A percentile compares a stretch with the other conserved stretches of the same genome.
phyloP scores from a whole-genome alignment of 2,113 vertebrate genomes.

The Xenopus borealis region DNA sequence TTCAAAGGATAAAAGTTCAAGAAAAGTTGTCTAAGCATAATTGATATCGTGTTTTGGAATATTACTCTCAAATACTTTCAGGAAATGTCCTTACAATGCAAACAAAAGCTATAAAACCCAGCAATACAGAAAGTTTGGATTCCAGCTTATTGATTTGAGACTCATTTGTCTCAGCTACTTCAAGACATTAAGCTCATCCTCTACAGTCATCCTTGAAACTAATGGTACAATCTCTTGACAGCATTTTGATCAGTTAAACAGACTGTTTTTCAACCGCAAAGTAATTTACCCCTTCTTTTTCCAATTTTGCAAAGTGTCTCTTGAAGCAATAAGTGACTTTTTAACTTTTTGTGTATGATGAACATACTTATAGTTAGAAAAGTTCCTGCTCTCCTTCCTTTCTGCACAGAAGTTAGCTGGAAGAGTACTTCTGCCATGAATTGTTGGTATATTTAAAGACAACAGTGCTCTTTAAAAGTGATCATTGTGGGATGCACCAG shows the following conservation, averaged over 20 bases:
- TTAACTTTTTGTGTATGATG: slow-evolving; percentile 22
- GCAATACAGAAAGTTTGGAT: slow-evolving; percentile 34
- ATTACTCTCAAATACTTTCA: slow-evolving; percentile 44
- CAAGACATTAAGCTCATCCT: slow-evolving; percentile 37
- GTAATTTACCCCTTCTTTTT: slow-evolving; percentile 48
- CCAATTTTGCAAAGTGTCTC: slow-evolving; percentile 48
- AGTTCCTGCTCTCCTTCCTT: background rate
- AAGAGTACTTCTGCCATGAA: too few species aligned
- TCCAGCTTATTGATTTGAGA: slow-evolving; percentile 40
- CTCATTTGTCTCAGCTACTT: slow-evolving; percentile 47
- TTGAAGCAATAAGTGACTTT: slow-evolving; percentile 47
- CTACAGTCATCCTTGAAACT: slow-evolving; percentile 48
- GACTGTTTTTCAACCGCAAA: slow-evolving; percentile 48
- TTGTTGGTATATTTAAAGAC: too few species aligned
- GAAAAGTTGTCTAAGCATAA: slow-evolving; percentile 40
- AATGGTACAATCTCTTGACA: slow-evolving; percentile 48
- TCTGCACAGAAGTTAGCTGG: background rate
- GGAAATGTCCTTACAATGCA: slow-evolving; percentile 46
- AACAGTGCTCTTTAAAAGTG: too few species aligned
- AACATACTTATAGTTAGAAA: slow-evolving; percentile 18
- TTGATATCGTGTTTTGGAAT: slow-evolving; percentile 46
- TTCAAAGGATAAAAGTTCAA: slow-evolving; percentile 42
- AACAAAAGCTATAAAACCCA: slow-evolving; percentile 38
- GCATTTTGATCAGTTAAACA: slow-evolving; percentile 49
- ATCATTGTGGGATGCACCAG: too few species aligned